Conservation (phyloP, 2,113 vertebrate species). For the Sigmodon hispidus region DNA sequence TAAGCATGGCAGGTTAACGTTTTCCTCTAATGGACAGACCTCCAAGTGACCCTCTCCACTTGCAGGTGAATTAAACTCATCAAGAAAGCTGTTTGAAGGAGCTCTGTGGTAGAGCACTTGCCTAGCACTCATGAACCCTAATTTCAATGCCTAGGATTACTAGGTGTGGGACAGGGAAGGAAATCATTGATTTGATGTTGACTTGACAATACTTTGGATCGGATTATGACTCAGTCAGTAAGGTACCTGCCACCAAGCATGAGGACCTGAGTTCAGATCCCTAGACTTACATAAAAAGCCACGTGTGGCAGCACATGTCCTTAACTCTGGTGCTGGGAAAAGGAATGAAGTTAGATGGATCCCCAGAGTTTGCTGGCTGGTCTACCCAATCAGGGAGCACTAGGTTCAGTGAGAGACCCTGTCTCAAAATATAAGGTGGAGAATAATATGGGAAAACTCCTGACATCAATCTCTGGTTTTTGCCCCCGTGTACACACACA, state of each 20-base stretch:
- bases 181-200: not conserved
- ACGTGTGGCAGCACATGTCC: not conserved
- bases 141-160: not conserved
- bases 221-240: not conserved
- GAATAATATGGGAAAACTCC: too few relatives aligned
- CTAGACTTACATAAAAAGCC: not conserved
- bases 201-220: not conserved
- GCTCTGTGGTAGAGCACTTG: not conserved
- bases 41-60: not conserved
- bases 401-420: not conserved
- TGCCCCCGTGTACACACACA: not conserved
- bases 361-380: not conserved
- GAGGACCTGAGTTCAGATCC: not conserved
- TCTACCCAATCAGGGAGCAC: not conserved
- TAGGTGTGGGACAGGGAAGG: not conserved
- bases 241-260: not conserved
- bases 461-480: not conserved
- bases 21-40: not conserved
- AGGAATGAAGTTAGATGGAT: too few relatives aligned
- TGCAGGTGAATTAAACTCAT: not conserved
- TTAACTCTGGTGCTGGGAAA: not conserved
- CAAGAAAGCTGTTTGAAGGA: not conserved
- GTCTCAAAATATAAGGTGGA: not conserved
- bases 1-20: not conserved
- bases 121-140: not conserved